Base-by-base conservation (phyloP, 2,888 invertebrate genomes). In the Spodoptera picta region DNA sequence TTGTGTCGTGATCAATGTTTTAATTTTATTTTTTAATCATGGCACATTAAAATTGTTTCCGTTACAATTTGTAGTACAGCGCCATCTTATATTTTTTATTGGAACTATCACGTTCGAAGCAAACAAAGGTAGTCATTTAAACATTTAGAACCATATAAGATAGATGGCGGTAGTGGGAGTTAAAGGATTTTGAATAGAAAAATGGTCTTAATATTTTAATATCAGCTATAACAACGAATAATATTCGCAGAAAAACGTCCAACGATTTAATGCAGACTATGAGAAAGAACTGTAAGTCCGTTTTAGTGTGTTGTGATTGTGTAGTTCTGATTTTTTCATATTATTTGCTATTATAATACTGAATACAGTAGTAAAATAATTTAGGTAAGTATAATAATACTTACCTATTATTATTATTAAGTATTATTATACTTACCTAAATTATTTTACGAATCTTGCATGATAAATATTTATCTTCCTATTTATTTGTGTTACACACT, bases 301-400 rank as follows among this genome's bases (percentile, higher is more conserved):
- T 93, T 94, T 93, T 92, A 94, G 93, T 94, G 93, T 94, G 94
- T 92, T 93, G 84, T 93, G 93, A 92, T 90, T 87, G 86, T 88
- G 85, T 60, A 66, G 14, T 45, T 43, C 46, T 41, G 54, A 56
- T 55, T 10, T 64, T 54, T 27, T 9, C 52, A 14, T 48, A 23
- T 23, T 50, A 41, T 52, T 44, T 42, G 10, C 47, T 36, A 23
- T 43, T 12, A 11, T 27, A 2, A 11, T 27, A 2, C 11, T 36
- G 2, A n/a, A n/a, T n/a, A n/a, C n/a, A n/a, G n/a, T n/a, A n/a
- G n/a, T n/a, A n/a, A n/a, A n/a, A n/a, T n/a, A n/a, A n/a, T n/a
- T n/a, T n/a, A n/a, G n/a, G n/a, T n/a, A n/a, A n/a, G n/a, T n/a
- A n/a, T n/a, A n/a, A n/a, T n/a, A n/a, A n/a, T n/a, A n/a, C n/a